phyloP scores from a whole-genome alignment of 2,113 vertebrate species.

The Bubalus kerabau region DNA sequence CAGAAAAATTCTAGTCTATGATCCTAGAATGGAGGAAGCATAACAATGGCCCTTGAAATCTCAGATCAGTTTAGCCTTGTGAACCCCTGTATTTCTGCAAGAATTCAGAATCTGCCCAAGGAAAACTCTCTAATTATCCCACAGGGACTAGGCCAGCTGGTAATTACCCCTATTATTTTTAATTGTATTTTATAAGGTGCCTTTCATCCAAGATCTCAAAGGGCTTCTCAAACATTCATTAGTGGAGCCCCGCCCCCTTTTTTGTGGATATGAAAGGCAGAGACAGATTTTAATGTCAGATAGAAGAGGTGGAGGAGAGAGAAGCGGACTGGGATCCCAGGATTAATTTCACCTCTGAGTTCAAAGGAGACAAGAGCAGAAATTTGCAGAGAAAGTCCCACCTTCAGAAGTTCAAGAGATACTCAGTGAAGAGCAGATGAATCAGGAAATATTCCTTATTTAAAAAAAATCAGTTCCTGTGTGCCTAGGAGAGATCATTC shows the following conservation, averaged over 20 bases:
- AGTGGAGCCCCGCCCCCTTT: slow-evolving; percentile 12
- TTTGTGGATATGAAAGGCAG: slow-evolving; percentile 43
- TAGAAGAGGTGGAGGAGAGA: not conserved
- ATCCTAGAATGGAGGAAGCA: not conserved
- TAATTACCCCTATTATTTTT: slow-evolving; percentile 68
- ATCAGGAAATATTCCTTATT: not conserved
- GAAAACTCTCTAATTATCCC: slow-evolving; percentile 64
- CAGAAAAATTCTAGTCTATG: not conserved
- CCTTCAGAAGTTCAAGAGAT: not conserved
- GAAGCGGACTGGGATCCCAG: not conserved
- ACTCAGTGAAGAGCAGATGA: not conserved
- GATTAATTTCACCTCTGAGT: not conserved
- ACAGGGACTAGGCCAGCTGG: slow-evolving; percentile 18
- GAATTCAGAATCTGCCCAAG: slow-evolving; percentile 37
- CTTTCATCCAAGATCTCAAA: slow-evolving; percentile 73
- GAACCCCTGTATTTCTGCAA: not conserved
- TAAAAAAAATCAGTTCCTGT: not conserved
- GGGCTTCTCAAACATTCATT: slow-evolving; percentile 67
- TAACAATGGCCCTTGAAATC: not conserved
- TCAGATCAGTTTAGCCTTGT: not conserved
- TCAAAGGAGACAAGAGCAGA: slow-evolving; percentile 1
- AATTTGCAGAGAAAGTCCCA: not conserved
- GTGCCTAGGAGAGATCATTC: not conserved
- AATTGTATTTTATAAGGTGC: slow-evolving; percentile 69
- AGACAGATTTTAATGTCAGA: slow-evolving; percentile 39